Evolutionary conservation across 2,888 invertebrate genomes (phyloP).

Genomic region (Dryomyza anilis): DNA sequence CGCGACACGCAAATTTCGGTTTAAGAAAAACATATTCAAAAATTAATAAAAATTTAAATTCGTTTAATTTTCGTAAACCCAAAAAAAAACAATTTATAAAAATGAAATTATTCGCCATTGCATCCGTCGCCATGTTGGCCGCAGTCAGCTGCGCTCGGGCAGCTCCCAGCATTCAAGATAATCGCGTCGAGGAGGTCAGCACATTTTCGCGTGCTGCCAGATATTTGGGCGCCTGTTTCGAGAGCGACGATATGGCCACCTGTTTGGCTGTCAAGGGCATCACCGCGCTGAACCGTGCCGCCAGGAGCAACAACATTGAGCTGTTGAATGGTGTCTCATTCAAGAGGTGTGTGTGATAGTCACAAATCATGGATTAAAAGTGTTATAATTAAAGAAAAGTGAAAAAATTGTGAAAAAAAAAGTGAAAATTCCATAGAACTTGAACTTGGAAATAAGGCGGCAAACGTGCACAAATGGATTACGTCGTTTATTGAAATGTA

Average conservation of each 20-base stretch:
- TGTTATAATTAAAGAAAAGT: no score
- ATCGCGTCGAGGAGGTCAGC: conserved; percentile 62
- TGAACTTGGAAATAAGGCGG: no score
- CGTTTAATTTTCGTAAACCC: conserved; percentile 25
- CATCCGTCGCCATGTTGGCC: conserved; percentile 48
- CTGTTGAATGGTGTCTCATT: conserved; percentile 67
- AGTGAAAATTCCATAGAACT: no score
- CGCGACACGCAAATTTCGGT: conserved; percentile 44
- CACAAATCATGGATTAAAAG: no score
- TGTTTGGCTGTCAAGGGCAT: conserved; percentile 68
- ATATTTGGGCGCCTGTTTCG: conserved; percentile 59
- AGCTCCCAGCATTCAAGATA: conserved; percentile 58
- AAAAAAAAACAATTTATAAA: conserved; percentile 36
- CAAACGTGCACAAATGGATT: no score
- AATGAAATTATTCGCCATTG: conserved; percentile 57
- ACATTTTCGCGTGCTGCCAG: conserved; percentile 56
- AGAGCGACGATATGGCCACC: conserved; percentile 62
- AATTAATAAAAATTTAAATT: conserved; percentile 33
- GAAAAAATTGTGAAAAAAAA: no score
- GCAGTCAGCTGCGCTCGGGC: conserved; percentile 49
- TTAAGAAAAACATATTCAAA: conserved; percentile 31
- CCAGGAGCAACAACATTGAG: conserved; percentile 65
- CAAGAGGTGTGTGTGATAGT: conserved; percentile 63
- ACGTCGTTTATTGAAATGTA: no score
- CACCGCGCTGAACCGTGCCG: conserved; percentile 64